Evolutionary conservation across 37 sponge, comb jelly and placozoan species (phyloP), one percentile per base, ranked within the genome.

Genomic region (Eunapius fragilis): DNA sequence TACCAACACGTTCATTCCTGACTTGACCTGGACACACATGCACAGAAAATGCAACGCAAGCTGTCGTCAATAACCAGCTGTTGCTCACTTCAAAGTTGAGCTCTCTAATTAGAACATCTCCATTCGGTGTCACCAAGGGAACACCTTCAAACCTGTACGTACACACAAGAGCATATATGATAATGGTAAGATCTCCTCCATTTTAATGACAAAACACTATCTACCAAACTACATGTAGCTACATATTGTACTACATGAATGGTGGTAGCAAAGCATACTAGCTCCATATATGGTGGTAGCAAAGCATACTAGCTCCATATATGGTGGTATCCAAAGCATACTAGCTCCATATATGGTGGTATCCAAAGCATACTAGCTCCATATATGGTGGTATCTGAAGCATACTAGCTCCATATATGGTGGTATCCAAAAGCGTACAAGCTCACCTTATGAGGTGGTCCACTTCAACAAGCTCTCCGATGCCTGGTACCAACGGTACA

Each of bases 51-150:
- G 48, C 4, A 48, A 30, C 58, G 38, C 58, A 48, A 37, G 10
- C 2, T n/a, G 2, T 5, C 12, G 28, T 2, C 24, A 32, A 48
- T 5, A 32, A 32, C 19, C 2, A 41, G 36, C 27, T 78, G 45
- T 24, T 32, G 5, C 58, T 58, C 34, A 93, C 94, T 79, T 97
- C 97, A 90, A 97, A 97, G 76, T 80, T 85, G 68, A 97, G 87
- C 23, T 88, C 87, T 58, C 50, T 84, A 13, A 97, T 86, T 3
- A 97, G 86, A 13, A 95, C 91, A 81, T 97, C 97, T 31, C 95
- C 97, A 86, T 97, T 97, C 0, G 97, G 97, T 9, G 97, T 97
- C 17, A 97, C 97, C 70, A 97, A 83, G 6, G 97, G 97, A 34
- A 97, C 97, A 13, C 83, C 86, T 31, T 97, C 97, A 88, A 97